Evolutionary conservation across 2,888 invertebrate species (phyloP).

Genomic region (Tenthredo amoena): DNA sequence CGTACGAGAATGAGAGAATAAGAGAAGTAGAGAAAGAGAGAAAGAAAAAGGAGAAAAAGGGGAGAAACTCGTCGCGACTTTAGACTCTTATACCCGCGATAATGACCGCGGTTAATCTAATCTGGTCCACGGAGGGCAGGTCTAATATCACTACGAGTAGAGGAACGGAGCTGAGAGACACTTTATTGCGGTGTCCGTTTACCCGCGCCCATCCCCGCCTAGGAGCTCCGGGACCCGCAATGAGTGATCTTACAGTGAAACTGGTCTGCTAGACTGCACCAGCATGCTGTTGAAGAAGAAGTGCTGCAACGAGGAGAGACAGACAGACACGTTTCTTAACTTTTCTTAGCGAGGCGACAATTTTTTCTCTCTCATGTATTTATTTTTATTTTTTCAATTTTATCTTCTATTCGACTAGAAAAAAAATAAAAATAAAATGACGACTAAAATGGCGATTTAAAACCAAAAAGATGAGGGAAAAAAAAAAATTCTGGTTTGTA

Average conservation of each 20-base stretch:
- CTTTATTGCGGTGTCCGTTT: conserved; percentile 37
- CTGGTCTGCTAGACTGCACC: neutral
- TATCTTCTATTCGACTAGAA: neutral
- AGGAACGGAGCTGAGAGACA: conserved; percentile 16
- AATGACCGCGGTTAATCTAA: conserved; percentile 65
- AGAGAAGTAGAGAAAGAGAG: conserved; percentile 29
- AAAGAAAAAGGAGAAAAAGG: conserved; percentile 47
- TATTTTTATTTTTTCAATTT: neutral
- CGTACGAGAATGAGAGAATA: conserved; percentile 13
- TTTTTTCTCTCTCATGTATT: neutral
- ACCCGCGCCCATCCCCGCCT: neutral
- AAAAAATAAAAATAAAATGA: neutral
- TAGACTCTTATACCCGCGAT: conserved; percentile 50
- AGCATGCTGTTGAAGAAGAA: neutral
- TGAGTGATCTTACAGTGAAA: conserved; percentile 1
- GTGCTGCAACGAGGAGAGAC: neutral
- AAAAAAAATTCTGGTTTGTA: neutral
- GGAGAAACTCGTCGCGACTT: conserved; percentile 28
- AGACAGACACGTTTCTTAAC: neutral
- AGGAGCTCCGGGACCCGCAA: neutral
- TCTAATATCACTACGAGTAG: conserved; percentile 21
- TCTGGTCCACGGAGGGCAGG: conserved; percentile 57
- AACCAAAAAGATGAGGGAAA: neutral
- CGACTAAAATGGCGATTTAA: neutral
- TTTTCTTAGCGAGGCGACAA: neutral